Evolutionary conservation across 2,113 vertebrate genomes (phyloP).

Genomic region (Antechinus flavipes): DNA sequence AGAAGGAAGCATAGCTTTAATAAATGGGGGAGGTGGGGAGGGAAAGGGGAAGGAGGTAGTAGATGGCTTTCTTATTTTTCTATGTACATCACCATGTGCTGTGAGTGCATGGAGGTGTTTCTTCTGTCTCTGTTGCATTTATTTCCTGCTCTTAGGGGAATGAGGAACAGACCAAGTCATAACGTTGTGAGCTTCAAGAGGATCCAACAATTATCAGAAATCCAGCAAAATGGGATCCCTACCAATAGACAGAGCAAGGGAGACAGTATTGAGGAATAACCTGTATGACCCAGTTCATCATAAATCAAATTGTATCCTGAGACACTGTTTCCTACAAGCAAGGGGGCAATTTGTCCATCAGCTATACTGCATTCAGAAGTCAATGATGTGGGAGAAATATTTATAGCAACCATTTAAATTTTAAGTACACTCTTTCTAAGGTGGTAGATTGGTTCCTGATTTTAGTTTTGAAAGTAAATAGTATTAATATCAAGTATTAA

Average conservation of each 20-base stretch:
- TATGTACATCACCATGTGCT: background rate
- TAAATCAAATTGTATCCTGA: background rate
- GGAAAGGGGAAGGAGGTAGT: background rate
- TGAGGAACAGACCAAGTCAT: background rate
- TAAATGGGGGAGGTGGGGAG: background rate
- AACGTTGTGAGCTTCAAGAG: background rate
- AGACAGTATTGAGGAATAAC: background rate
- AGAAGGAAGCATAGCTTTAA: background rate
- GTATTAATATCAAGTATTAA: no score
- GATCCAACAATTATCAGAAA: background rate
- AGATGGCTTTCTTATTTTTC: background rate
- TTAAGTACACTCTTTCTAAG: background rate
- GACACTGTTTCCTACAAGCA: background rate
- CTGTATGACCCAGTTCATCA: background rate
- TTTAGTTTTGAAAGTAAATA: background rate
- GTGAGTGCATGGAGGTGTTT: background rate
- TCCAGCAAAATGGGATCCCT: background rate
- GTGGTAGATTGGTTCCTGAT: background rate
- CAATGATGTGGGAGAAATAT: background rate
- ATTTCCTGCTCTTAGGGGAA: background rate
- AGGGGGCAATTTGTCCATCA: background rate
- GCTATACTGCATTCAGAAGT: background rate
- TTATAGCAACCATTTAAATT: background rate
- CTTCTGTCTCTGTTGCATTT: background rate
- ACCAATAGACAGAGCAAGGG: background rate